Evolutionary conservation across 2,113 vertebrate species (phyloP).

Genomic region (Passer montanus): DNA sequence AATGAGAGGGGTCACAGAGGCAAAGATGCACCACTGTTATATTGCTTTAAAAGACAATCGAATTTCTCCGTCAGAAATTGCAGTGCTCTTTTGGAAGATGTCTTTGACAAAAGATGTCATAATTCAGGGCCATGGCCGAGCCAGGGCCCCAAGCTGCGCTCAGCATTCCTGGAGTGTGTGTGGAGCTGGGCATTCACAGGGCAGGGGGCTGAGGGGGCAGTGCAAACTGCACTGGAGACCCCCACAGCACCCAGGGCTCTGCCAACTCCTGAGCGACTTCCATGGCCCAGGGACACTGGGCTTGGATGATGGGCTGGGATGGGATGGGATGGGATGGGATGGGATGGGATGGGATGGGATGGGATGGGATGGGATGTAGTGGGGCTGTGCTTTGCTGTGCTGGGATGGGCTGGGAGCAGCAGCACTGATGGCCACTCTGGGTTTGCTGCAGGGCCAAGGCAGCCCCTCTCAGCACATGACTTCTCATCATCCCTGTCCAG

Average conservation of each 20-base stretch:
- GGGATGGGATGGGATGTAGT: too few species aligned
- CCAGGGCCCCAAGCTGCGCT: background rate
- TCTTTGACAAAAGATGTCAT: constrained; percentile 70
- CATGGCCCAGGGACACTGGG: too few species aligned
- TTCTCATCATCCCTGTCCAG: background rate
- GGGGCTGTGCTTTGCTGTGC: too few species aligned
- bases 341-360: too few species aligned
- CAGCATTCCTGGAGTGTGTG: background rate
- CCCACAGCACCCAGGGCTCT: too few species aligned
- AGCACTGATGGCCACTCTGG: fast-evolving
- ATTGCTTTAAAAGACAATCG: constrained; percentile 73
- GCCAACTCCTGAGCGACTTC: too few species aligned
- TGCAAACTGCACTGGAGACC: background rate
- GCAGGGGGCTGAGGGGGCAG: background rate
- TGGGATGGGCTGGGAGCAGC: background rate
- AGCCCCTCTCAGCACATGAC: background rate
- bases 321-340: too few species aligned
- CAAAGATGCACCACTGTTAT: constrained; percentile 66
- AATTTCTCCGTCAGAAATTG: constrained; percentile 69
- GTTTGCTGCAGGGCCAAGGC: background rate
- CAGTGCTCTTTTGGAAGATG: constrained; percentile 47
- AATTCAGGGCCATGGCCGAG: constrained; percentile 24
- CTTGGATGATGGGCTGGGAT: too few species aligned
- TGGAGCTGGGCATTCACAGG: background rate
- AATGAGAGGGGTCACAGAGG: constrained; percentile 72